These are phyloP conservation scores for Apodemia mormo DNA, from an alignment of 2,888 invertebrate genomes.

Conservation along the genomic window DNA sequence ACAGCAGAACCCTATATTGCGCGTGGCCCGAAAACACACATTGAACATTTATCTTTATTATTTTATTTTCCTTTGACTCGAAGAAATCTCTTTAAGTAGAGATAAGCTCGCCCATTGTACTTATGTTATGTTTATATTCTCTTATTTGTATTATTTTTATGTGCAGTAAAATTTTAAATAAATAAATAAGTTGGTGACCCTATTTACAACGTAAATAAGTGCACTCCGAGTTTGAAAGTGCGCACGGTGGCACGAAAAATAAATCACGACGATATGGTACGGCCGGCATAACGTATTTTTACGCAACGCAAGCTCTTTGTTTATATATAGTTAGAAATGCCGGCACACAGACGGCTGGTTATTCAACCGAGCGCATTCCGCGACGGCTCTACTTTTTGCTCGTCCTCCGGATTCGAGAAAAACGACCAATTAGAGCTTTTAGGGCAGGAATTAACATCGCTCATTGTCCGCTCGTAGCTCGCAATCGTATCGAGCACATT, in stretches of 20 bases:
- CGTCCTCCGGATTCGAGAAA: constrained; percentile 46
- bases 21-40: no score
- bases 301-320: constrained; percentile 74
- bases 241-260: constrained; percentile 64
- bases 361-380: constrained; percentile 79
- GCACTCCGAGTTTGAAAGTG: constrained; percentile 49
- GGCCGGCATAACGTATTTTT: constrained; percentile 73
- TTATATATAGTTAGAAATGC: constrained; percentile 63
- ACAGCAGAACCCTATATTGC: no score
- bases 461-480: constrained; percentile 53
- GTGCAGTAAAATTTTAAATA: no score
- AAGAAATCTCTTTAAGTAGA: no score
- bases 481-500: constrained; percentile 29
- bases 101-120: no score
- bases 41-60: no score
- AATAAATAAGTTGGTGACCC: neutral
- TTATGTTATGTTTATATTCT: no score
- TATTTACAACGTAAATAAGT: constrained; percentile 65
- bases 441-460: constrained; percentile 69
- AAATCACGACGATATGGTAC: constrained; percentile 68
- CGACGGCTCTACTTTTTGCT: constrained; percentile 77
- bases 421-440: constrained; percentile 74
- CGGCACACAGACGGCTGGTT: constrained; percentile 70
- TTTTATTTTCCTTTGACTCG: no score
- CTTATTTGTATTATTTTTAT: no score